Evolutionary conservation across 1,140 invertebrate species (phyloP).

Genomic region (Drosophila punjabiensis): DNA sequence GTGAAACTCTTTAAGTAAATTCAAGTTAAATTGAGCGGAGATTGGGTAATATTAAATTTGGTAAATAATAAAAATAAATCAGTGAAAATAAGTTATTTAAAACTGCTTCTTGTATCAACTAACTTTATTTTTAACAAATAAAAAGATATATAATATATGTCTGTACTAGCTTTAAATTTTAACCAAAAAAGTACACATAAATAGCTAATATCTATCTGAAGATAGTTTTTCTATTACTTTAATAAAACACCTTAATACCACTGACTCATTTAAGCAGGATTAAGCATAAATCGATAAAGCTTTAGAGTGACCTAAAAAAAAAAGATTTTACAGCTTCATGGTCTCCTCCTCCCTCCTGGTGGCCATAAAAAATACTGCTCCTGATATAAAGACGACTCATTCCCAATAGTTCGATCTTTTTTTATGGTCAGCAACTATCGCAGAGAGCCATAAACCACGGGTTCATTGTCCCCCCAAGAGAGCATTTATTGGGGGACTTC

Average conservation of each 20-base stretch:
- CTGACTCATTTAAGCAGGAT: background rate
- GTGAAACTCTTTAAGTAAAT: background rate
- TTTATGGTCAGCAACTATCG: constrained; percentile 46
- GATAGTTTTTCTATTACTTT: no score
- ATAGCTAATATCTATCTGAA: background rate
- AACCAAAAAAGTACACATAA: background rate
- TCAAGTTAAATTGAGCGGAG: background rate
- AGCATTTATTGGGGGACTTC: constrained; percentile 16
- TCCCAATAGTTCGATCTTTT: constrained; percentile 34
- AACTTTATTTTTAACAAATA: background rate
- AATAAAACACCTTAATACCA: background rate
- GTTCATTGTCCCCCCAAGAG: constrained; percentile 47
- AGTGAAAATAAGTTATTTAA: no score
- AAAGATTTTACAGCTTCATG: constrained; percentile 18
- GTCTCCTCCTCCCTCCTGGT: background rate
- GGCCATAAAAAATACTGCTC: constrained; percentile 30
- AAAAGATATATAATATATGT: background rate
- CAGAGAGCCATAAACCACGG: constrained; percentile 47
- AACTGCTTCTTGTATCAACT: background rate
- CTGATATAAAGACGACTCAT: constrained; percentile 18
- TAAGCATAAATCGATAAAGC: background rate
- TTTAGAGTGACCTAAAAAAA: background rate
- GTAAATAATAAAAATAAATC: background rate
- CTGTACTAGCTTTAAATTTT: background rate
- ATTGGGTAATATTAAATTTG: no score